Base-by-base conservation (phyloP, 2,797 vertebrate genomes). In the Pelochelys cantorii region DNA sequence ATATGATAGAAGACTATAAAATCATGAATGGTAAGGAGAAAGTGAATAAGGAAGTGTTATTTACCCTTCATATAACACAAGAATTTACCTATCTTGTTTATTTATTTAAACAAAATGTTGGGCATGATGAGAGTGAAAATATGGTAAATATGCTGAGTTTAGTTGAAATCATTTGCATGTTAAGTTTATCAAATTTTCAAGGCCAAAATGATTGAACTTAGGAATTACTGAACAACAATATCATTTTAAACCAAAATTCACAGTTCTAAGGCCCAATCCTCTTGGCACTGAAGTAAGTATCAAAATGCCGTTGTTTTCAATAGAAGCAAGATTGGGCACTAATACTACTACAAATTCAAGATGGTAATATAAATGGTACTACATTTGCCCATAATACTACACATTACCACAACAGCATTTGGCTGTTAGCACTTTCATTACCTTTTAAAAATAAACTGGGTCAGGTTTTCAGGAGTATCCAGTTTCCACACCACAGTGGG, bases 51-150 rank as follows among this genome's bases (percentile, higher is more conserved):
- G 42, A 48, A 48, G 42, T 48, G 42, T 48, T 48, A 48, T 48
- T 48, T 48, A 48, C 42, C 42, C 7, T 48, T 48, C 42, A 48
- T 48, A 48, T 48, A 48, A 48, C 42, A 97, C 68, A 95, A 53
- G 75, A 91, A 92, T 93, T 95, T 95, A 93, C 91, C 80, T 90
- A 56, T 84, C 0, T 7, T 79, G 87, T 79, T 42, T 81, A 53
- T 57, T 96, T 94, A 82, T 93, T 83, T 84, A 89, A 95, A 95
- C 85, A 91, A 95, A 96, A 97, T 90, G 96, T 96, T 91, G 87
- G 78, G 89, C 83, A 84, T 71, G 77, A 87, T n/a, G 79, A 11
- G 83, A 93, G 65, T 88, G 83, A 79, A 97, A 97, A 96, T 78
- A 74, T 92, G 90, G 74, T 90, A 94, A 90, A 79, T 92, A 91